Evolutionary conservation across 2,888 invertebrate species (phyloP).

Genomic region (Sycophila texana): DNA sequence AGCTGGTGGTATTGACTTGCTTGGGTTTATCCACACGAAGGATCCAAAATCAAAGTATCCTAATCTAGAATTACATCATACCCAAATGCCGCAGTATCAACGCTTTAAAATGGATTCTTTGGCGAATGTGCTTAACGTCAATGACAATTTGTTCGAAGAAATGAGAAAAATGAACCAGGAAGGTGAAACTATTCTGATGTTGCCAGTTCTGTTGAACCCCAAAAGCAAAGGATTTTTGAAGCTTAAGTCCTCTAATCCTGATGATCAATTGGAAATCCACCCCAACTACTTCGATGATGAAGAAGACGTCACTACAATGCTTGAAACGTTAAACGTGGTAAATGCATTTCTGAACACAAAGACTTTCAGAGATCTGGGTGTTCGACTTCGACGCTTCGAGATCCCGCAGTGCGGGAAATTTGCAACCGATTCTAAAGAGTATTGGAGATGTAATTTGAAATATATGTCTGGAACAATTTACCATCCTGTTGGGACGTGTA

Average conservation of each 20-base stretch:
- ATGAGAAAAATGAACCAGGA: constrained; percentile 63
- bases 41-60: constrained; percentile 77
- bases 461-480: constrained; percentile 79
- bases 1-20: constrained; percentile 76
- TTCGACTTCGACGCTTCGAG: constrained; percentile 58
- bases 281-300: constrained; percentile 77
- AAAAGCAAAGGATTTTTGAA: constrained; percentile 74
- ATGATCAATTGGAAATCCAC: constrained; percentile 76
- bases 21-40: constrained; percentile 78
- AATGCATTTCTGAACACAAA: constrained; percentile 63
- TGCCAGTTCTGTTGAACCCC: constrained; percentile 75
- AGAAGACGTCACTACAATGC: constrained; percentile 73
- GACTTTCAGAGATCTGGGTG: constrained; percentile 60
- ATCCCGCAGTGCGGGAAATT: constrained; percentile 66
- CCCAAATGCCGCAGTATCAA: constrained; percentile 73
- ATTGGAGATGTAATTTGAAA: constrained; percentile 76
- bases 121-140: constrained; percentile 50
- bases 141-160: constrained; percentile 61
- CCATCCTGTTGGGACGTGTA: constrained; percentile 80
- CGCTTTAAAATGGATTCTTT: constrained; percentile 38
- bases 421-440: constrained; percentile 68
- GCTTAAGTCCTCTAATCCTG: constrained; percentile 77
- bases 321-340: constrained; percentile 68
- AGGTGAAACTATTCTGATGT: constrained; percentile 61
- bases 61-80: constrained; percentile 78